Evolutionary conservation across 2,888 invertebrate genomes (phyloP).

Genomic region (Oscheius sp.): DNA sequence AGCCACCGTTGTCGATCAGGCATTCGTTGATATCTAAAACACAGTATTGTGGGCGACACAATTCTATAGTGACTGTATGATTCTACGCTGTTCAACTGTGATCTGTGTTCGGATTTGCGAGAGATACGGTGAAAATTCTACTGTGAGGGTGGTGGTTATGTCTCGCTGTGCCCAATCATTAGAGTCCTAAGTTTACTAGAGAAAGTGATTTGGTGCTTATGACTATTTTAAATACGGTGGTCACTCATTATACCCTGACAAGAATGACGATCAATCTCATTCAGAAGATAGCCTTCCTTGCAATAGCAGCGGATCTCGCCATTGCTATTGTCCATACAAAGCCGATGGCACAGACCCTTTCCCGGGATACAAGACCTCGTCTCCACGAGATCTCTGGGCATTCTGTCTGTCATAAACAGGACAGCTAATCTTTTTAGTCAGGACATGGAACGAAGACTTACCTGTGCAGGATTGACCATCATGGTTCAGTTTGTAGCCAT

Average conservation of each 20-base stretch:
- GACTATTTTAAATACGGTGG: neutral
- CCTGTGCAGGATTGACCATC: constrained; percentile 70
- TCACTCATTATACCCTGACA: constrained; percentile 44
- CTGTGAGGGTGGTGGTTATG: no score
- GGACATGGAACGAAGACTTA: constrained; percentile 25
- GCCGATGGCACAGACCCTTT: constrained; percentile 58
- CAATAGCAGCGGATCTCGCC: constrained; percentile 62
- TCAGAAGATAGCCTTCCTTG: constrained; percentile 54
- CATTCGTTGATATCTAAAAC: constrained; percentile 85
- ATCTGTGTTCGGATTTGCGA: no score
- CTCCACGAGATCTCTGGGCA: constrained; percentile 41
- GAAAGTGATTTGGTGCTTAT: neutral
- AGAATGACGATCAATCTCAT: constrained; percentile 43
- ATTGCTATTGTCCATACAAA: constrained; percentile 60
- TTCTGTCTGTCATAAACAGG: neutral
- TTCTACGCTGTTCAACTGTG: neutral
- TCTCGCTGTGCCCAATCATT: neutral
- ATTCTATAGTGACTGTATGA: neutral
- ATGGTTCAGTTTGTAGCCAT: constrained; percentile 59
- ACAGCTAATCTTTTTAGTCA: neutral
- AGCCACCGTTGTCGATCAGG: constrained; percentile 83
- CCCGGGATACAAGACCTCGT: constrained; percentile 53
- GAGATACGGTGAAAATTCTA: no score
- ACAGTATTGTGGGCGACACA: no score
- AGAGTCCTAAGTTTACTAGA: neutral